Evolutionary conservation across 2,888 invertebrate genomes (phyloP), one percentile per base, ranked within the genome.

Genomic region (Eilema depressum): DNA sequence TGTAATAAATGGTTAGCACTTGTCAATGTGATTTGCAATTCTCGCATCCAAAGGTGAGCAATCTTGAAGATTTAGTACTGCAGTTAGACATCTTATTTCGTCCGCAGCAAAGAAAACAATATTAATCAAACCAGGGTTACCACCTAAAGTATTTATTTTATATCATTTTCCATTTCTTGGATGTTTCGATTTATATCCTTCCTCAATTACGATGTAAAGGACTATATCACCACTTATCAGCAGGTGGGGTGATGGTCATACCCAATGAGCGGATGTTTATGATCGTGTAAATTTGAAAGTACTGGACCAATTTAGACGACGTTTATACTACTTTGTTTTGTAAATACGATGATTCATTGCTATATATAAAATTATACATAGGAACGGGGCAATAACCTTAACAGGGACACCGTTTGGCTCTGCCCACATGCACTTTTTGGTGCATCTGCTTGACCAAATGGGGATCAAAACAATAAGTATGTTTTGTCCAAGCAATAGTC

Each of bases 11-110:
- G 60, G 61, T 75, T n/a, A 79, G 71, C 69, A 63, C 23, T 65
- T 81, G 85, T 82, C 86, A 84, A 76, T 84, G 80, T 90, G 87
- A 92, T 91, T 91, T 90, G 91, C 89, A 84, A 81, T 82, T 81
- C 81, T 83, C 79, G 83, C 78, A 79, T 78, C 73, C 71, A 53
- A 85, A 88, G 89, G 91, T 90, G 90, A 89, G 85, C 84, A 83
- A 79, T 85, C 84, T 84, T 88, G 89, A 92, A 89, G 91, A 91
- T 91, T 90, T 26, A 59, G 14, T 59, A 25, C 53, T n/a, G 53
- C 53, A n/a, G 23, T 20, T 89, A 87, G 86, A 87, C 86, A 85
- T 91, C 91, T 92, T 89, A 92, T 90, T 89, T 89, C 85, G 87
- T 85, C 83, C 83, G 75, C 80, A 37, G 60, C 62, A 57, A 67